These are phyloP conservation scores for Acridotheres tristis DNA, from an alignment of 2,797 vertebrate genomes.

Conservation along the genomic window DNA sequence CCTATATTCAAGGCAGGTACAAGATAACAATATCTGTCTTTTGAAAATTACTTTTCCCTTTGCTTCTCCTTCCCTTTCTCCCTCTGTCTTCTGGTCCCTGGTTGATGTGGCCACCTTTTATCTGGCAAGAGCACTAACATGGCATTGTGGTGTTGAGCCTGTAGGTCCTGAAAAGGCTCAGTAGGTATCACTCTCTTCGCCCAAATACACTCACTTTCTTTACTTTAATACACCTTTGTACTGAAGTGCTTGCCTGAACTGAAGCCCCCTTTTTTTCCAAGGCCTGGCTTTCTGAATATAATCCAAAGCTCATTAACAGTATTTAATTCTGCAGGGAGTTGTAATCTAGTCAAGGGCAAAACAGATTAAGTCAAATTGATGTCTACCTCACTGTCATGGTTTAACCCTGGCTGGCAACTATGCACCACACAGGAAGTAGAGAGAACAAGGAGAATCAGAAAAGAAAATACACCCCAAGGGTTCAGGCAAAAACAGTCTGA, in stretches of 20 bases:
- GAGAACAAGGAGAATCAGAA: not conserved
- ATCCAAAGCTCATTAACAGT: not conserved
- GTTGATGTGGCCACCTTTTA: not conserved
- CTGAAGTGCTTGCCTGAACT: not conserved
- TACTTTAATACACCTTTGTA: not conserved
- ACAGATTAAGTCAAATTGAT: not conserved
- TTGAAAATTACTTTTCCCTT: not conserved
- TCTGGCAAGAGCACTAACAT: not conserved
- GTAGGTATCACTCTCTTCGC: not conserved
- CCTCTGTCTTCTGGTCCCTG: not conserved
- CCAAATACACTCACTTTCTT: not conserved
- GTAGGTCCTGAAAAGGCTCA: not conserved
- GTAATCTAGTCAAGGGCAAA: constrained; percentile 14
- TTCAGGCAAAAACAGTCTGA: not conserved
- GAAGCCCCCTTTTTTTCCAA: not conserved
- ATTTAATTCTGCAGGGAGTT: not conserved
- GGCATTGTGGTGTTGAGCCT: not conserved
- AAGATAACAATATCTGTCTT: not conserved
- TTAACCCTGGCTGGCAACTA: not conserved
- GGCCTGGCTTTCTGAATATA: not conserved
- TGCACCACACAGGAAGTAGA: not conserved
- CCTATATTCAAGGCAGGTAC: not conserved
- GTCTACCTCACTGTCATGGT: not conserved
- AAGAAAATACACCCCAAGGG: not conserved
- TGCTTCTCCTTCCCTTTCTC: not conserved